Evolutionary conservation across 1,140 invertebrate species (phyloP), one percentile per base, ranked within the genome.

Genomic region (Philaenus spumarius): DNA sequence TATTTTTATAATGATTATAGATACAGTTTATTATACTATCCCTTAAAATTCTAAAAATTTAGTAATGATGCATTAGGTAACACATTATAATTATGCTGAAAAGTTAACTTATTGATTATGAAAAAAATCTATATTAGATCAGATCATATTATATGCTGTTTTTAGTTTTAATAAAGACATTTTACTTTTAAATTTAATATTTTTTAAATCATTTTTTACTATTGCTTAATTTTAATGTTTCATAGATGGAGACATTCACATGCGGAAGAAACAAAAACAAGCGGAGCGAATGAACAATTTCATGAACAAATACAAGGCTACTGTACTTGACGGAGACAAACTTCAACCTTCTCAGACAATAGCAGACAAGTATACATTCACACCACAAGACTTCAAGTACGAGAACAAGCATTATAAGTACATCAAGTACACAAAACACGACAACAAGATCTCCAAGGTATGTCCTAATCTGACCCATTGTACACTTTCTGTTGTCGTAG

Each of bases 351-450:
- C 58, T 51, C 58, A 64, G 52, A 30, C 22, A 11, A 35, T 53
- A n/a, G 61, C 55, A 19, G 66, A 68, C 61, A 70, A 67, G 66
- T 77, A 85, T 67, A 85, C 82, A 26, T 82, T 86, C 66, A 86
- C 83, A 5, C 84, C 84, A 5, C 82, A 85, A 65, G 85, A 88
- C 69, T 86, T 87, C 70, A 87, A 86, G 69, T 87, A 85, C 66
- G 84, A 86, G 64, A 87, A 87, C 76, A 86, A 87, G 72, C 85
- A 87, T 71, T 87, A 87, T 72, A 86, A 87, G 66, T 87, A 87
- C 68, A 82, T 87, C 63, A 87, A 87, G 70, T 88, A 87, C 67
- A 84, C 82, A 19, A 85, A 86, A 67, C 83, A 81, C 62, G 80
- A 80, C 66, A 86, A 85, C 34, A 84, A 85, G 65, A 80, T 80